Conservation (phyloP, 2,113 vertebrate species). For the Nesospiza acunhae region DNA sequence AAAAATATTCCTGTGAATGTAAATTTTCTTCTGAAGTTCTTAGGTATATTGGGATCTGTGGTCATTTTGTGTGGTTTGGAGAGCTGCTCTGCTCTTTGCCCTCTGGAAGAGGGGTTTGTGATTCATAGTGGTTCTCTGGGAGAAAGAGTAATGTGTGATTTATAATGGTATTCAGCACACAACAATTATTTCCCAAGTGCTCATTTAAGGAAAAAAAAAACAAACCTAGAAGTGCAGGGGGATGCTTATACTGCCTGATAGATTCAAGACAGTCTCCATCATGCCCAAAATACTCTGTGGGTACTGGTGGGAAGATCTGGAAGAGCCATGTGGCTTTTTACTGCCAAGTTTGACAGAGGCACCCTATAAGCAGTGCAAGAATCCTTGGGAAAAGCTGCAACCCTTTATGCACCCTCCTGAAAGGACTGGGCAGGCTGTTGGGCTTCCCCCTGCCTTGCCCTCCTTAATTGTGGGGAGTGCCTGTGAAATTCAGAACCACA, state of each 20-base stretch:
- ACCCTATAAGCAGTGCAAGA: neutral
- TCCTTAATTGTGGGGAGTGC: neutral
- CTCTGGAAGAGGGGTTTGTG: neutral
- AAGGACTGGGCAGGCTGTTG: neutral
- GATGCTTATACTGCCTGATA: neutral
- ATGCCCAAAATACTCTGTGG: neutral
- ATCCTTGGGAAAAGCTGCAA: neutral
- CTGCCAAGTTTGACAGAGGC: neutral
- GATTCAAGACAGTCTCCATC: neutral
- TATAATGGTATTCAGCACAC: neutral
- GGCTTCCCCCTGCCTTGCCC: neutral
- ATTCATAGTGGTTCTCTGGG: neutral
- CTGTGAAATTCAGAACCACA: neutral
- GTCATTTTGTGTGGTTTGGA: slow-evolving; percentile 16
- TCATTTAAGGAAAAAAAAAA: neutral
- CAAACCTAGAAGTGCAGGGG: neutral
- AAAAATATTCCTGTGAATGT: neutral
- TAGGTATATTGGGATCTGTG: neutral
- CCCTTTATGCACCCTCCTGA: neutral
- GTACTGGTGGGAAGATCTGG: neutral
- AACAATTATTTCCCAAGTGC: neutral
- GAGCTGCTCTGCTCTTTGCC: neutral
- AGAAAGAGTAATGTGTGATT: neutral
- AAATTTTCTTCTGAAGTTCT: neutral
- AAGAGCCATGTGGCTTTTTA: neutral